Base-by-base conservation (phyloP, 2,797 vertebrate species). In the Alosa sapidissima region DNA sequence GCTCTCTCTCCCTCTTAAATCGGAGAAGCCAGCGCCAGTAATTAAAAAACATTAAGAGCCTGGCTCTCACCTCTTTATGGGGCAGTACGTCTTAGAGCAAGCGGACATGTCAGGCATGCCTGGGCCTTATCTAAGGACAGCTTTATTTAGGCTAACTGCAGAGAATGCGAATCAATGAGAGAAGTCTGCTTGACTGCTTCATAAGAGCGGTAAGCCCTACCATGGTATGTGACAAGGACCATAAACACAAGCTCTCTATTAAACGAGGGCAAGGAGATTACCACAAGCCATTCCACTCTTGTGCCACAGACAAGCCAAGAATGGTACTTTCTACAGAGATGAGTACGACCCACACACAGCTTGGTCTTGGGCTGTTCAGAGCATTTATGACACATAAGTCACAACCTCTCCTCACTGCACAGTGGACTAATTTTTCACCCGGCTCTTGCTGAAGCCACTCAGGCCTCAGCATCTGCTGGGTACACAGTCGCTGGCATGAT, bases 61-160 rank as follows among this genome's bases (percentile, higher is more conserved):
- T 41, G 33, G 11, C 68, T 78, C 72, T 78, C 72, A 78, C 72
- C 68, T 41, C 33, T 47, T 78, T 78, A 78, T 78, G 72, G 72
- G 72, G 72, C 72, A 47, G 16, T 47, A 8, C 21, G 72, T 78
- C 72, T 47, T 21, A 5, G 19, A 78, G 72, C 72, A 14, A 19
- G 72, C 8, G 16, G 36, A 78, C 72, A 78, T 47, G 72, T 45
- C 72, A 21, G 72, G 72, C 72, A 78, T 78, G 72, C 19, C 72
- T 78, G 72, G 72, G 47, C 41, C 72, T 78, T 78, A 78, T 78
- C 72, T 78, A 19, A 9, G 16, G 1, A 78, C 41, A 41, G 1
- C 36, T 78, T 78, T 47, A 78, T 78, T 78, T 78, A 3, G 41
- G 72, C 72, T 78, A 78, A 78, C 72, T 9, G 72, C 41, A 47